Conservation (phyloP, 2,888 invertebrate species). For the Aleiodes alternator region DNA sequence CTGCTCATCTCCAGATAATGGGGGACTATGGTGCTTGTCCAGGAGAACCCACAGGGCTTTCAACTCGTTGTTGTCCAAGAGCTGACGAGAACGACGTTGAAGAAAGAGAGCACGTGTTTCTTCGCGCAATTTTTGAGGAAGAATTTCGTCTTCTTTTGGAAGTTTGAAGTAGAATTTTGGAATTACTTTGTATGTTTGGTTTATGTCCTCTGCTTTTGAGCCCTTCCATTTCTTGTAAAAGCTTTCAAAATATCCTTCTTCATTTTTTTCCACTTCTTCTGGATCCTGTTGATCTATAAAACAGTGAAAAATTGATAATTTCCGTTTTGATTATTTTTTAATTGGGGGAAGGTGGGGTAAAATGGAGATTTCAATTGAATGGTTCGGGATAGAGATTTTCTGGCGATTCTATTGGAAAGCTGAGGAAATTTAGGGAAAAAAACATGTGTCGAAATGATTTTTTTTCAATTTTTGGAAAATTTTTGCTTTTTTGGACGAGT, state of each 20-base stretch:
- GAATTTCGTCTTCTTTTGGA: slow-evolving; percentile 85
- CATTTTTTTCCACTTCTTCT: slow-evolving; percentile 64
- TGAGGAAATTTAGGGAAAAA: too few species aligned
- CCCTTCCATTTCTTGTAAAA: slow-evolving; percentile 77
- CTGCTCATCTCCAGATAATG: slow-evolving; percentile 85
- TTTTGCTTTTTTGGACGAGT: too few species aligned
- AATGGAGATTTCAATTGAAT: too few species aligned
- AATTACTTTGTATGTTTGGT: slow-evolving; percentile 79
- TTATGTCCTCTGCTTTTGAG: slow-evolving; percentile 75
- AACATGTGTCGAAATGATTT: too few species aligned
- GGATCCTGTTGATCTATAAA: not conserved
- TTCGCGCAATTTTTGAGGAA: slow-evolving; percentile 89
- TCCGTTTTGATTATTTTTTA: too few species aligned
- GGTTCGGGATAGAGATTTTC: too few species aligned
- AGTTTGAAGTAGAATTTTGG: slow-evolving; percentile 87
- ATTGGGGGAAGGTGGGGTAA: too few species aligned
- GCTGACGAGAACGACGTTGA: slow-evolving; percentile 88
- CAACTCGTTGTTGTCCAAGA: slow-evolving; percentile 91
- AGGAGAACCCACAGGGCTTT: slow-evolving; percentile 89
- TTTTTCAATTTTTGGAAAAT: too few species aligned
- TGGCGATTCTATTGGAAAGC: too few species aligned
- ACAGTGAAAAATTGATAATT: not conserved
- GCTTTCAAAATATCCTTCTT: slow-evolving; percentile 78
- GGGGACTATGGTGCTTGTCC: slow-evolving; percentile 88
- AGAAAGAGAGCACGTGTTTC: slow-evolving; percentile 92